phyloP scores from a whole-genome alignment of 2,797 vertebrate species.

The Dendrocincla fuliginosa region DNA sequence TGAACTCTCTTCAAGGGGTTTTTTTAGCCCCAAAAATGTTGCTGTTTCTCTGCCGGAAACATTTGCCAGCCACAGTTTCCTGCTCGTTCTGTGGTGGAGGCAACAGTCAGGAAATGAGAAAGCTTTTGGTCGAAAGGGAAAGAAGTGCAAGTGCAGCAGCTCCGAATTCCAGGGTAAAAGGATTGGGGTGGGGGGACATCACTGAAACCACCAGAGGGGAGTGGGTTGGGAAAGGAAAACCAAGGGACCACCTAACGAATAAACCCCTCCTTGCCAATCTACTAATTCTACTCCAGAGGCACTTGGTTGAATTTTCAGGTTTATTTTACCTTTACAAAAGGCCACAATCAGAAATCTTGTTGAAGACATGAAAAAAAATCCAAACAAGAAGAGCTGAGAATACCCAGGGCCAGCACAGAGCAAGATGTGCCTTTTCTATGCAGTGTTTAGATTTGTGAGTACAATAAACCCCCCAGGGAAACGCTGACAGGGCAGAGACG shows the following conservation, averaged over 20 bases:
- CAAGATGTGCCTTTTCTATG: not conserved
- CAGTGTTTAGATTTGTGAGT: not conserved
- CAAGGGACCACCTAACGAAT: not conserved
- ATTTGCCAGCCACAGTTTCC: not conserved
- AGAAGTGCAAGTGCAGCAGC: not conserved
- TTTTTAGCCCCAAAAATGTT: not conserved
- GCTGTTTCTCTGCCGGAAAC: not conserved
- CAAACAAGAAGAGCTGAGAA: not conserved
- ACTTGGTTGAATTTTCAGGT: not conserved
- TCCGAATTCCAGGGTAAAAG: not conserved
- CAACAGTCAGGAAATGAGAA: not conserved
- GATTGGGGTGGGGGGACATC: accelerated
- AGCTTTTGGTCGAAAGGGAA: not conserved
- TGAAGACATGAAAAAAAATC: not conserved
- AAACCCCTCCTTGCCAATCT: not conserved
- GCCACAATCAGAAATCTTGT: not conserved
- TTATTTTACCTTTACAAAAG: constrained; percentile 26
- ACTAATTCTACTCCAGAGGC: not conserved
- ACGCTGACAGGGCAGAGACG: not conserved
- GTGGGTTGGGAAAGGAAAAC: not conserved
- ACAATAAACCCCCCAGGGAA: not conserved
- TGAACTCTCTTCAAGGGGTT: not conserved
- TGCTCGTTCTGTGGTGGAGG: not conserved
- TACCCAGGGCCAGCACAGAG: not conserved
- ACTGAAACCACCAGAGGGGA: not conserved